Evolutionary conservation across 2,797 vertebrate species (phyloP).

Genomic region (Okamejei kenojei): DNA sequence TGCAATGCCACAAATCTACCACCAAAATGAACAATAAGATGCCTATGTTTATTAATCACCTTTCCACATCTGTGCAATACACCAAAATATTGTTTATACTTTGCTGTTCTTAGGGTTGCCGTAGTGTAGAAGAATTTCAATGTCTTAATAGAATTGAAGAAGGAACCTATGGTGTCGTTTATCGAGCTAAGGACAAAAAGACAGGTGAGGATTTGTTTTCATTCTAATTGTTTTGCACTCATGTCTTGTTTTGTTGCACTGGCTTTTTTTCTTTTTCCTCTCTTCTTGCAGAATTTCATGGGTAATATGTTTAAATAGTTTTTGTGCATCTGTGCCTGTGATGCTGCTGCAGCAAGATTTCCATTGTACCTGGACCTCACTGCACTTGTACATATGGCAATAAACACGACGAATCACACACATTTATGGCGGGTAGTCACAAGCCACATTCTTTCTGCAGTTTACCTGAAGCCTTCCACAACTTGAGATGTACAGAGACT

Average conservation of each 20-base stretch:
- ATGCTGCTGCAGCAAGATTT: too few relatives aligned
- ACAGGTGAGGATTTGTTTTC: constrained; percentile 62
- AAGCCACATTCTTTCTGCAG: background rate
- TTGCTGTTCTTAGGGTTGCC: constrained; percentile 71
- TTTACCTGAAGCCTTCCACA: background rate
- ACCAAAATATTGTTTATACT: background rate
- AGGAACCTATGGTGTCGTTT: constrained; percentile 92
- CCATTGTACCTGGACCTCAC: too few relatives aligned
- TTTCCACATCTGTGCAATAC: background rate
- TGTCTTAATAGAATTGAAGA: constrained; percentile 95
- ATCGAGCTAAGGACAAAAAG: constrained; percentile 96
- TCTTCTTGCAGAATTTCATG: too few relatives aligned
- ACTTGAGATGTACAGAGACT: background rate
- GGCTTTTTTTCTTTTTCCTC: too few relatives aligned
- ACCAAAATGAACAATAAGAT: background rate
- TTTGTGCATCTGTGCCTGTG: too few relatives aligned
- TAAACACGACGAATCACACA: background rate
- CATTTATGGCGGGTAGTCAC: background rate
- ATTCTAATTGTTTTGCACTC: too few relatives aligned
- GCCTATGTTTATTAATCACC: background rate
- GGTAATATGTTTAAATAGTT: too few relatives aligned
- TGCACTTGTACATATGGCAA: too few relatives aligned
- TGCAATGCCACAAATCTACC: background rate
- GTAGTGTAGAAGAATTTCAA: constrained; percentile 95
- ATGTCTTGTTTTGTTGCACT: too few relatives aligned